Percentiles rank a stretch among this genome's conserved stretches.
Evolutionary conservation across 1,140 invertebrate genomes (phyloP).

Genomic region (Meloidogyne chitwoodi): DNA sequence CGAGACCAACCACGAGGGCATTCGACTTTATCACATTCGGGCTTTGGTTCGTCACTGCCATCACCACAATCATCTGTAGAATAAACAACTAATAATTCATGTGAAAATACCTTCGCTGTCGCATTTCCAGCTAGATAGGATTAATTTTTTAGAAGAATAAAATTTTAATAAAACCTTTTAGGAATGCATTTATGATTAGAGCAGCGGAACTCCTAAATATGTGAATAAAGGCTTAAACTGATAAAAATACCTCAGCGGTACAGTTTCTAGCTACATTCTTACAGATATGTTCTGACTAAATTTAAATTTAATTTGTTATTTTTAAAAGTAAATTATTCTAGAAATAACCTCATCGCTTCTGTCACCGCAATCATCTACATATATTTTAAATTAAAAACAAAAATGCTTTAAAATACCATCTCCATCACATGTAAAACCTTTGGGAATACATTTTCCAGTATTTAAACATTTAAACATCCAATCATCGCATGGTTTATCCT

Average conservation of each 20-base stretch:
- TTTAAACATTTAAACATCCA: slow-evolving; percentile 78
- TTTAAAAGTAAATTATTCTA: too few relatives aligned
- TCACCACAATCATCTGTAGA: slow-evolving; percentile 70
- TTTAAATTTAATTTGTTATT: too few relatives aligned
- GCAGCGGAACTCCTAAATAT: slow-evolving; percentile 71
- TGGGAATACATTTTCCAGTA: slow-evolving; percentile 84
- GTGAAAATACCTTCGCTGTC: slow-evolving; percentile 72
- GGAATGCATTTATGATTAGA: slow-evolving; percentile 77
- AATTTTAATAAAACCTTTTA: slow-evolving; percentile 17
- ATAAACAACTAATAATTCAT: too few relatives aligned
- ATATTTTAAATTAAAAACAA: background rate
- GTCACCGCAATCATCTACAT: slow-evolving; percentile 57
- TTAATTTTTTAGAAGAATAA: background rate
- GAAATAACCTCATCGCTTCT: slow-evolving; percentile 42
- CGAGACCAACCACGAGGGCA: slow-evolving; percentile 49
- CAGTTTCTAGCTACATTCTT: slow-evolving; percentile 52
- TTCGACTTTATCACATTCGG: slow-evolving; percentile 18
- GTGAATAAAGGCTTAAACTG: background rate
- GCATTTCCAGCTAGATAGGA: slow-evolving; percentile 69
- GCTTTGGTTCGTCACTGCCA: slow-evolving; percentile 70
- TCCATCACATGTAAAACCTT: slow-evolving; percentile 85
- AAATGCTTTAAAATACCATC: slow-evolving; percentile 28
- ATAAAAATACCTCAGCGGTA: slow-evolving; percentile 45
- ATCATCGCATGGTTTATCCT: slow-evolving; percentile 54
- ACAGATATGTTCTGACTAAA: slow-evolving; percentile 43